phyloP scores from a whole-genome alignment of 1,140 invertebrate species.

The Dendroctonus ponderosae region DNA sequence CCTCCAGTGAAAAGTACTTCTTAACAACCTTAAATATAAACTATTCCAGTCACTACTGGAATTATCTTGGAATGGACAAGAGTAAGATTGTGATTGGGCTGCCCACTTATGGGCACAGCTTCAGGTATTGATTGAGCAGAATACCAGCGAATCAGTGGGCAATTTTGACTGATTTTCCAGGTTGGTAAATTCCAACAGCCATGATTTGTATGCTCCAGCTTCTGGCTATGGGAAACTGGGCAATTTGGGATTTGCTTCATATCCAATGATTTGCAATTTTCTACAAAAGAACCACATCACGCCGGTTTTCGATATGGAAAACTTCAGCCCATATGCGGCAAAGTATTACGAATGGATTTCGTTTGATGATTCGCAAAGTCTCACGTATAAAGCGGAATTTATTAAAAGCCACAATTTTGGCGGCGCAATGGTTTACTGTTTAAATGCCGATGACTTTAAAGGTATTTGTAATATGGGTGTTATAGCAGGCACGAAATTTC shows the following conservation, averaged over 20 bases:
- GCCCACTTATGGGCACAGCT: conserved; percentile 87
- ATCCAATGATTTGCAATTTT: conserved; percentile 68
- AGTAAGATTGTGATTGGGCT: conserved; percentile 85
- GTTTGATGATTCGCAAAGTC: conserved; percentile 76
- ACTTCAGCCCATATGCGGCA: conserved; percentile 76
- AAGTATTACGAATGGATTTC: conserved; percentile 81
- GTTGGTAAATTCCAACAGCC: conserved; percentile 66
- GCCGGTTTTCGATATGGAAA: conserved; percentile 64
- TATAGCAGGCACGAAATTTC: conserved; percentile 33
- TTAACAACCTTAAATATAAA: conserved; percentile 77
- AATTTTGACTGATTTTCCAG: conserved; percentile 46
- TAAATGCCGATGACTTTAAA: conserved; percentile 68
- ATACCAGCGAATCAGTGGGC: neutral
- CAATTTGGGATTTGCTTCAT: conserved; percentile 68
- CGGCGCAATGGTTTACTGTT: conserved; percentile 74
- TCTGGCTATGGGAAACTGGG: conserved; percentile 66
- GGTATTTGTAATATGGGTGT: conserved; percentile 39
- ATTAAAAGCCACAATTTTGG: conserved; percentile 62
- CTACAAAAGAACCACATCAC: conserved; percentile 53
- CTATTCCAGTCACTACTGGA: conserved; percentile 80
- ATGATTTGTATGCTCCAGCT: conserved; percentile 68
- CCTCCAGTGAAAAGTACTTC: conserved; percentile 61
- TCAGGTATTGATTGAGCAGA: conserved; percentile 52
- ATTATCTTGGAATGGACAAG: conserved; percentile 72
- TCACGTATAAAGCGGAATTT: conserved; percentile 69